These are phyloP conservation scores for Phymatocera aterrima DNA, from an alignment of 2,888 invertebrate species.

Conservation along the genomic window DNA sequence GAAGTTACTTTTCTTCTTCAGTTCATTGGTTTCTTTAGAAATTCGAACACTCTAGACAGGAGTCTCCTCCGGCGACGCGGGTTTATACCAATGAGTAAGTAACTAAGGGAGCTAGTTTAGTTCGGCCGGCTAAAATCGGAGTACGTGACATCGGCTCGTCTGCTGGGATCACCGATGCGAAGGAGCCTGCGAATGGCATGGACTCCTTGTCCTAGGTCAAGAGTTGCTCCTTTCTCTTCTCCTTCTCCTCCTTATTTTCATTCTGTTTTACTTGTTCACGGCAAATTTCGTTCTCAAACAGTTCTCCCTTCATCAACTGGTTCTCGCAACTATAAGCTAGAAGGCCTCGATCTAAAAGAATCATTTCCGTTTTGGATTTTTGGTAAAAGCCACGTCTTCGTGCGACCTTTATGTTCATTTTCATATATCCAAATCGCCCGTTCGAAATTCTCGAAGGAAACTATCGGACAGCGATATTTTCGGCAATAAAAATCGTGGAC, in stretches of 20 bases:
- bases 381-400: no score
- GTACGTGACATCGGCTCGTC: conserved; percentile 26
- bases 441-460: no score
- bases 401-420: no score
- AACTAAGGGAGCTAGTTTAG: conserved; percentile 3
- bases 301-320: not conserved
- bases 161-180: conserved; percentile 17
- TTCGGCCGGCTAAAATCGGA: conserved; percentile 9
- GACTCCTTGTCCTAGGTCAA: conserved; percentile 31
- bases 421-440: no score
- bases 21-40: not conserved
- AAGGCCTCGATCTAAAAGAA: no score
- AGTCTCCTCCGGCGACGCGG: not conserved
- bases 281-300: no score
- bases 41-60: not conserved
- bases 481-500: no score
- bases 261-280: no score
- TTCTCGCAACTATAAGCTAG: no score
- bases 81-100: conserved; percentile 15
- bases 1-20: not conserved
- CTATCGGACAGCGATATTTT: no score
- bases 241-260: not conserved
- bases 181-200: not conserved
- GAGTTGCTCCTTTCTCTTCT: not conserved
- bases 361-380: no score